Evolutionary conservation across 2,113 vertebrate species (phyloP), one percentile per base, ranked within the genome.

Genomic region (Brachyistius frenatus): DNA sequence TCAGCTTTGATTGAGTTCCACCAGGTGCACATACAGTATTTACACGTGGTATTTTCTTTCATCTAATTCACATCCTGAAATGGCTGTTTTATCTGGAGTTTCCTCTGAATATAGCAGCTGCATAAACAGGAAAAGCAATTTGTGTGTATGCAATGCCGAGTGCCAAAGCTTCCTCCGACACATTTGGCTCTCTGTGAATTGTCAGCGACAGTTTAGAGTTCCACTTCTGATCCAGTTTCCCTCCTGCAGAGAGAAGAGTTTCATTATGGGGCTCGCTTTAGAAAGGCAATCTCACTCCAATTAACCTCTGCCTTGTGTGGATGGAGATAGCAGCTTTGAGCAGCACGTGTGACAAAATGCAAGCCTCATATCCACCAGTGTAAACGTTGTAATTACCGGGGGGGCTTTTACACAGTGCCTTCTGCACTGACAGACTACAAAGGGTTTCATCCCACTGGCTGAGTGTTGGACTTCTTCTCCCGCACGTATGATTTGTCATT

Each of bases 121-220:
- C 85, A 47, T 55, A 91, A 93, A 93, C 91, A 93, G 87, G 87
- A 89, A 88, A 86, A 80, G 81, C 80, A 72, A 91, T 92, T 90
- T 92, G 86, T 16, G 83, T 79, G 86, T 80, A 90, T 87, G 88
- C 53, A 39, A 88, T 16, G 65, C 84, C 67, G 74, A 85, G 80
- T 62, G 6, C 84, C 67, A 9, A 56, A 66, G 66, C 74, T 89
- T 89, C 85, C 76, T 87, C 63, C 31, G 7, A 73, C 86, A 84
- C 81, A 71, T 66, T 81, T 73, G 77, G 75, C 80, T 86, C 77
- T 69, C 67, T 30, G 75, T 7, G 9, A 86, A 91, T 86, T 81
- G 83, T 91, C 78, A 85, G 62, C 23, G 73, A 80, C 88, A 85
- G 78, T 87, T 88, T 88, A 78, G 56, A 69, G 63, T 60, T 88